Conservation (phyloP, 2,888 invertebrate species). For the Lithophane socia region DNA sequence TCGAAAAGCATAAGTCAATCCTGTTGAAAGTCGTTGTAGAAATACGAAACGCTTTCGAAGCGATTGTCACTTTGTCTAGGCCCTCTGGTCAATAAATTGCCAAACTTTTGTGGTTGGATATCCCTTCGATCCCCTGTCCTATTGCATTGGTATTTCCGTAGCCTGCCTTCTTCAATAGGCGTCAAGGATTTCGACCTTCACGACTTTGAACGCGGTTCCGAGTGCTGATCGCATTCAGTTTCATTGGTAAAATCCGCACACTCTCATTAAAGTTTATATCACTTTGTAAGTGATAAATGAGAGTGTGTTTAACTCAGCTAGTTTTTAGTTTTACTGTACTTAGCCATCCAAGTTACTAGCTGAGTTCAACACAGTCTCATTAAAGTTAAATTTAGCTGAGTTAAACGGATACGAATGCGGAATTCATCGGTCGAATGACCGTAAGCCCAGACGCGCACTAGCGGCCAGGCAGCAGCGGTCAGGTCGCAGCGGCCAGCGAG, state of each 20-base stretch:
- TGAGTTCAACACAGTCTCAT: too few relatives aligned
- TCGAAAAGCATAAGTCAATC: too few relatives aligned
- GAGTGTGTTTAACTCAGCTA: neutral
- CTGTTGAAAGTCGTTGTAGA: too few relatives aligned
- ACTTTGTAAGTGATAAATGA: too few relatives aligned
- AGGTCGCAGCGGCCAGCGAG: too few relatives aligned
- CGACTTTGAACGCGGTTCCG: neutral
- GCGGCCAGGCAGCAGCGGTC: too few relatives aligned
- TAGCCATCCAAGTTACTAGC: neutral
- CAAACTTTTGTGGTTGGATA: neutral
- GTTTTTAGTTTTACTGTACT: neutral
- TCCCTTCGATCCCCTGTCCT: neutral
- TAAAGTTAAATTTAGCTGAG: neutral
- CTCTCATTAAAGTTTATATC: too few relatives aligned
- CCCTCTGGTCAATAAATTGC: too few relatives aligned
- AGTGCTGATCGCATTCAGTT: neutral
- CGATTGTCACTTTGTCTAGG: too few relatives aligned
- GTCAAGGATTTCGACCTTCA: neutral
- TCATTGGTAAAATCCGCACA: too few relatives aligned
- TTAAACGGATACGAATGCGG: neutral
- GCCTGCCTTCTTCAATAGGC: neutral
- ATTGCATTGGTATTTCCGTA: neutral
- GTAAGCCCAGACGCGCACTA: too few relatives aligned
- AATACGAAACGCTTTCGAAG: too few relatives aligned
- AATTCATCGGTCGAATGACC: neutral